Base-by-base conservation (phyloP, 1,140 invertebrate species). In the Danaus melanippus region DNA sequence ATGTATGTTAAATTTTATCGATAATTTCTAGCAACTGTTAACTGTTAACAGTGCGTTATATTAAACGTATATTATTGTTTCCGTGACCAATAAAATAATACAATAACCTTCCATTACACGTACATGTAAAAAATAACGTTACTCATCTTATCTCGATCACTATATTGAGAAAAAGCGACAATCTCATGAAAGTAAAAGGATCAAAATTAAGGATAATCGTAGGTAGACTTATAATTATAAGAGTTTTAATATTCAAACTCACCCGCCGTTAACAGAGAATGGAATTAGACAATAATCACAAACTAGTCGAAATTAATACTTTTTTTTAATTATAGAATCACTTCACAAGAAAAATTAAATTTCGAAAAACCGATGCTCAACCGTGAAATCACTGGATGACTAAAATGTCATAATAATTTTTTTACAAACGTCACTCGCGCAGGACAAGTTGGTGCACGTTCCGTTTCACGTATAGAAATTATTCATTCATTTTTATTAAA, bases 381-480 rank as follows among this genome's bases (percentile, higher is more conserved):
- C 10, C 32, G 65, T 69, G 50, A 66, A 74, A 71, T 68, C 70
- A 72, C 69, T 32, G 6, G 21, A 32, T 32, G 21, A 32, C 21
- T 32, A 32, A 74, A 74, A 75, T 56, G 79, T 79, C 79, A 81
- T 70, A 62, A 66, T 67, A 77, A 72, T 59, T 69, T 71, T 75
- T 70, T 69, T 57, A 64, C 17, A 66, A 54, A 68, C 63, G 68
- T 71, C 67, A 69, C 59, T 55, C 48, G 56, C 49, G 42, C 56
- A 44, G 56, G 56, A 64, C 53, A 59, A 66, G 67, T 66, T 66
- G 57, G 70, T 63, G 58, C 58, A 60, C 79, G 79, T 82, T 84
- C 71, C 80, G 79, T 80, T 84, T 76, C 76, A 84, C 80, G 76
- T 57, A 67, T 66, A 39, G 63, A 46, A 50, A 56, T 60, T 59